phyloP scores from a whole-genome alignment of 1,140 invertebrate species.

The Homalodisca vitripennis region DNA sequence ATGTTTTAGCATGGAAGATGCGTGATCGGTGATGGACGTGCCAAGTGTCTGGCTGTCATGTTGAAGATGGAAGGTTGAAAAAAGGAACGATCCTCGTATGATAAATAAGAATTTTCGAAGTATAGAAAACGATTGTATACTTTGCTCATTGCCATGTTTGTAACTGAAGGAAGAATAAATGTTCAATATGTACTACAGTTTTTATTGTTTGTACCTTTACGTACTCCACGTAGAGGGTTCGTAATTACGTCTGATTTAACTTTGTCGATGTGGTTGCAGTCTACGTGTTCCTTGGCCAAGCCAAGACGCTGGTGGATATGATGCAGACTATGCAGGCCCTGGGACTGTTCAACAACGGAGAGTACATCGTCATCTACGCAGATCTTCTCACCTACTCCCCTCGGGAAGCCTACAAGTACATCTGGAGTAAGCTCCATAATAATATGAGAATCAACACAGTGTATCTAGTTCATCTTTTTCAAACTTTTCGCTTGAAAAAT shows the following conservation, averaged over 20 bases:
- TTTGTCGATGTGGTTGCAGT: conserved; percentile 60
- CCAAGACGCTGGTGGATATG: conserved; percentile 79
- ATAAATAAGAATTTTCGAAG: too few species aligned
- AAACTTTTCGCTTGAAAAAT: too few species aligned
- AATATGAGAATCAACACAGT: too few species aligned
- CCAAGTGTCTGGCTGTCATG: too few species aligned
- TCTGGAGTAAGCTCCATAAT: conserved; percentile 90
- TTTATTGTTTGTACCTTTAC: neutral
- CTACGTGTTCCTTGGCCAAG: conserved; percentile 87
- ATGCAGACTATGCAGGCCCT: conserved; percentile 87
- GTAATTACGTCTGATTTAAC: too few species aligned
- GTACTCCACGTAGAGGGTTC: too few species aligned
- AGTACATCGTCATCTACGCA: conserved; percentile 94
- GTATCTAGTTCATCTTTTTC: too few species aligned
- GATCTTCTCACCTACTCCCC: conserved; percentile 83
- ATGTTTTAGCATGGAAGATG: too few species aligned
- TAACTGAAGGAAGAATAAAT: neutral
- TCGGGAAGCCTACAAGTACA: conserved; percentile 77
- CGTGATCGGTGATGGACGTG: too few species aligned
- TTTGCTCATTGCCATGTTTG: neutral
- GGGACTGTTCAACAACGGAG: conserved; percentile 82
- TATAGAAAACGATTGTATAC: too few species aligned
- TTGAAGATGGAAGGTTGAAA: too few species aligned
- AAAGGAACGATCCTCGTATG: too few species aligned
- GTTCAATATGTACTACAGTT: neutral